Percentiles rank a stretch among this genome's conserved stretches.
phyloP scores from a whole-genome alignment of 2,113 vertebrate species.

The Mystacornis crossleyi region DNA sequence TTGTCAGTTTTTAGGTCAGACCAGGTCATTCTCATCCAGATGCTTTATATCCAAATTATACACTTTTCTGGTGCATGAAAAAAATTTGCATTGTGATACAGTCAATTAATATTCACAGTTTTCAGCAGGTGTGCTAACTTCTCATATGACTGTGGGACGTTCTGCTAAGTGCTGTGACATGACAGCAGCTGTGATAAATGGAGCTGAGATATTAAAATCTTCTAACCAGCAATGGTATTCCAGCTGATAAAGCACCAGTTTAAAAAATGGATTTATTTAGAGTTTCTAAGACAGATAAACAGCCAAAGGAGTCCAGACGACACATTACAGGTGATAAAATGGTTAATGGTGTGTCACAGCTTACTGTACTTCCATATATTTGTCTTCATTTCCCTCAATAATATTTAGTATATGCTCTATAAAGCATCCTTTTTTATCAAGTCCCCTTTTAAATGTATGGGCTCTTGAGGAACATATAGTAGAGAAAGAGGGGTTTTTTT shows the following conservation, averaged over 20 bases:
- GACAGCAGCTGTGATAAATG: constrained; percentile 16
- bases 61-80: background rate
- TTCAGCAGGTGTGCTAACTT: constrained; percentile 28
- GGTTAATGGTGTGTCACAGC: background rate
- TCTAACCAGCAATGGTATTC: background rate
- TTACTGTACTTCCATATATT: background rate
- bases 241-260: background rate
- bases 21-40: background rate
- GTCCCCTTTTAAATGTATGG: background rate
- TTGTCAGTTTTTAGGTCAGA: background rate
- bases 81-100: background rate
- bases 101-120: constrained; percentile 40
- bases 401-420: constrained; percentile 32
- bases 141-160: background rate
- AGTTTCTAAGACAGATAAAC: background rate
- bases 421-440: constrained; percentile 6
- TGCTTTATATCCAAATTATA: background rate
- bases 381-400: constrained; percentile 31
- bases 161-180: background rate
- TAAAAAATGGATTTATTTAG: background rate
- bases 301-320: constrained; percentile 19
- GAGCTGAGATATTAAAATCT: background rate
- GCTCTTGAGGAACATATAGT: background rate
- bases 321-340: constrained; percentile 18
- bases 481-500: background rate